Percentiles rank a stretch among this genome's conserved stretches.
Conservation (phyloP, 2,797 vertebrate genomes). For the Propithecus deckenii region DNA sequence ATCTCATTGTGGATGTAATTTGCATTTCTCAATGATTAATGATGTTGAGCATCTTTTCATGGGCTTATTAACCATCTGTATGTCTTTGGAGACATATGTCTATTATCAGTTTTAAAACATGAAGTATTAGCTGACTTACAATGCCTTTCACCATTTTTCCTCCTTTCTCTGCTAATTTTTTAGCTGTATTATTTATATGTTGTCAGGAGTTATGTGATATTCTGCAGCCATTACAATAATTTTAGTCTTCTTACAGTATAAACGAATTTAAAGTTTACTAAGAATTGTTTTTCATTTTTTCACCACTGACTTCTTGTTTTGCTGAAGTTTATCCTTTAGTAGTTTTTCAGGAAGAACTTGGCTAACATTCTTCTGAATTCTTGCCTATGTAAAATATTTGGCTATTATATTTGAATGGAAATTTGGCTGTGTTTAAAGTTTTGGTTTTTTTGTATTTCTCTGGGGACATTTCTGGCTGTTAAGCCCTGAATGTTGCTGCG, state of each 20-base stretch:
- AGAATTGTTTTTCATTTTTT: neutral
- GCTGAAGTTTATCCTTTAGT: neutral
- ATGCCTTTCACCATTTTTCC: neutral
- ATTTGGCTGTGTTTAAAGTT: neutral
- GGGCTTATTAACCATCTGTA: neutral
- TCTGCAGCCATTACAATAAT: neutral
- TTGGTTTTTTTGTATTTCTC: neutral
- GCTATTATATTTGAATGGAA: neutral
- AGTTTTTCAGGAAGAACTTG: neutral
- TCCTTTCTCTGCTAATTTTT: neutral
- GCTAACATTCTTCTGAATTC: neutral
- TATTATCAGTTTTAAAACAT: neutral
- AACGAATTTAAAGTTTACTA: neutral
- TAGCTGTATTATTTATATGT: neutral
- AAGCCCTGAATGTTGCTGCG: neutral
- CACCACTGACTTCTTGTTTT: neutral
- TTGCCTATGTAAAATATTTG: neutral
- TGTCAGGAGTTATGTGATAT: neutral
- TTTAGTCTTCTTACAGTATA: neutral
- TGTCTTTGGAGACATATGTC: neutral
- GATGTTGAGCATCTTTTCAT: neutral
- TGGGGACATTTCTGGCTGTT: neutral
- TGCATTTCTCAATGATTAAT: neutral
- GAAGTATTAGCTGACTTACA: neutral
- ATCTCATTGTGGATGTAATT: neutral